Base-by-base conservation (phyloP, 2,888 invertebrate genomes). In the Bhutanitis thaidina region DNA sequence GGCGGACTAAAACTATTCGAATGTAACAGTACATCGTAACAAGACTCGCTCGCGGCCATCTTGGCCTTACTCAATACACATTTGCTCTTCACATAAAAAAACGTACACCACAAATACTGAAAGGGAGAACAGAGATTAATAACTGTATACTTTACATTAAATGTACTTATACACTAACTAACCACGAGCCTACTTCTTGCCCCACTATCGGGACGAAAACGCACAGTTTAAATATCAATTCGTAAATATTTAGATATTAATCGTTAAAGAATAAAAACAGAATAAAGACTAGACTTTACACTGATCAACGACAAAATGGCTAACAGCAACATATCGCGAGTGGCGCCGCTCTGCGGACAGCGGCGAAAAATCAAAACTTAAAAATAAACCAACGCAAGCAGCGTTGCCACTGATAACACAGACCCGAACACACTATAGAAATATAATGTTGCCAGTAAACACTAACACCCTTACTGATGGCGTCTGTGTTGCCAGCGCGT, bases 271-370 rank as follows among this genome's bases (percentile, higher is more conserved):
- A 82, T 81, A 84, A 80, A 82, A 88, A 88, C 86, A 87, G 85
- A 69, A 86, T 89, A 88, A 86, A 88, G 90, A 90, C 90, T 90
- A 90, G 90, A 90, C 88, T 85, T 86, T 89, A 90, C 89, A 90
- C 88, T 87, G 88, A 88, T 82, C 80, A 89, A 86, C 85, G 84
- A 84, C 78, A 79, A 81, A 69, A 77, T 77, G 75, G 80, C 83
- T 77, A 84, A 85, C 80, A 80, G 81, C 83, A 80, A 82, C 75
- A 72, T 75, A 76, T 74, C 78, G 81, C 78, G 67, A 67, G 63
- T 61, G 63, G 60, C 72, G 69, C 58, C 75, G 59, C 66, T 62
- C 62, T 58, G 75, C 70, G 70, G 71, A 62, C 69, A 64, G 54
- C 58, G 57, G 44, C 20, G 39, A 36, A 29, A 43, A 52, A 48